Evolutionary conservation across 1,140 invertebrate species (phyloP).

Genomic region (Chionoecetes opilio): DNA sequence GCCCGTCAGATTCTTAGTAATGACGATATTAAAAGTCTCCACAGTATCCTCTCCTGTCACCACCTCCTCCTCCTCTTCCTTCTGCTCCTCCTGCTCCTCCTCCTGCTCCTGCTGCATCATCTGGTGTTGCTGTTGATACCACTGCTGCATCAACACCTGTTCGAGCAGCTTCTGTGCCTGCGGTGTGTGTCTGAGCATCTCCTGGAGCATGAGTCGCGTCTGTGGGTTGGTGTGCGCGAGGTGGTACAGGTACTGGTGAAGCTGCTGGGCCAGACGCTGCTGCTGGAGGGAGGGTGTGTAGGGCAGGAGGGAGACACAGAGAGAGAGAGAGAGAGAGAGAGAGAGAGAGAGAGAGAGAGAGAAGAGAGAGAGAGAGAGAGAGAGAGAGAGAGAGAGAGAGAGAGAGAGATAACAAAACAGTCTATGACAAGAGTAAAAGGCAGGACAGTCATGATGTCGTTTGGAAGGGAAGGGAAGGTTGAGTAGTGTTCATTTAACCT

Average conservation of each 20-base stretch:
- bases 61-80: not conserved
- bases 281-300: constrained; percentile 5
- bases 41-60: not conserved
- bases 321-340: constrained; percentile 60
- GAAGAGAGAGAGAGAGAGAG: no score
- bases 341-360: constrained; percentile 60
- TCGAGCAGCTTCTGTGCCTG: constrained; percentile 42
- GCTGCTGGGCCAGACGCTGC: constrained; percentile 17
- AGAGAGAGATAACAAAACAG: no score
- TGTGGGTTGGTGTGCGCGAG: constrained; percentile 48
- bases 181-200: constrained; percentile 15
- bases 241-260: constrained; percentile 49
- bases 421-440: not conserved
- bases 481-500: not conserved
- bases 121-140: not conserved
- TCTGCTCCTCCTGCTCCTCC: not conserved
- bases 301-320: constrained; percentile 39
- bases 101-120: not conserved
- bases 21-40: constrained; percentile 75
- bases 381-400: no score
- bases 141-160: not conserved
- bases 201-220: not conserved
- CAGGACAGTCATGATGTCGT: not conserved
- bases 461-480: not conserved
- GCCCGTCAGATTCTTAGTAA: constrained; percentile 69